These are phyloP conservation scores for Sericinus montela DNA, from an alignment of 2,888 invertebrate species.

Conservation along the genomic window DNA sequence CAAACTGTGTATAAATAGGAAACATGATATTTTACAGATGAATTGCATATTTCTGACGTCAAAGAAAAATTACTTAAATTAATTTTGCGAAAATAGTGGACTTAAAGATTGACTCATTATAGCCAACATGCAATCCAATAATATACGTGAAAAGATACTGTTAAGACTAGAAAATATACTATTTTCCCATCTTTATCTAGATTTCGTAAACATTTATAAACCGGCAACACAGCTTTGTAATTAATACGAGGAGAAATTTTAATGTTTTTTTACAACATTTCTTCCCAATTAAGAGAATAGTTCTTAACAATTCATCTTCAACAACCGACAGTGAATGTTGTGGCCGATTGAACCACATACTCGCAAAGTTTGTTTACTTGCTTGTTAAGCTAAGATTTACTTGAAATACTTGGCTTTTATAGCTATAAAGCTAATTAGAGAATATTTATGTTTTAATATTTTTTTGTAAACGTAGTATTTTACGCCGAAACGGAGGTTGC, in stretches of 20 bases:
- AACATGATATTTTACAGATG: too few relatives aligned
- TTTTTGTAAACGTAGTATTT: not conserved
- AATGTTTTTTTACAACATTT: slow-evolving; percentile 4
- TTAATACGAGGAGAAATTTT: slow-evolving; percentile 10
- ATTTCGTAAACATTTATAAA: not conserved
- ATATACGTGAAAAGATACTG: not conserved
- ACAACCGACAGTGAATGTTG: not conserved
- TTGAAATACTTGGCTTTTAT: not conserved
- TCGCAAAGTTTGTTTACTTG: not conserved
- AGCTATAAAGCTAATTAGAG: too few relatives aligned
- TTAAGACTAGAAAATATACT: not conserved
- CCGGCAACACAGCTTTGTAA: not conserved
- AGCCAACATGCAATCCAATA: not conserved
- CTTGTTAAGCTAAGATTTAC: slow-evolving; percentile 6
- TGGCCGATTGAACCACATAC: not conserved
- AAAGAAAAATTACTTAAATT: too few relatives aligned
- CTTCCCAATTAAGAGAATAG: slow-evolving; percentile 12
- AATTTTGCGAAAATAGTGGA: not conserved
- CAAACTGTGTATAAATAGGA: too few relatives aligned
- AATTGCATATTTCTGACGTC: too few relatives aligned
- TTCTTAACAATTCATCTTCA: slow-evolving; percentile 6
- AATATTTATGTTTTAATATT: too few relatives aligned
- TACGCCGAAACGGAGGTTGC: too few relatives aligned
- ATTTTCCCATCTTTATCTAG: slow-evolving; percentile 2
- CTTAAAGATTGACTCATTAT: not conserved